Evolutionary conservation across 2,888 invertebrate species (phyloP).

Genomic region (Allolobophora icterica): DNA sequence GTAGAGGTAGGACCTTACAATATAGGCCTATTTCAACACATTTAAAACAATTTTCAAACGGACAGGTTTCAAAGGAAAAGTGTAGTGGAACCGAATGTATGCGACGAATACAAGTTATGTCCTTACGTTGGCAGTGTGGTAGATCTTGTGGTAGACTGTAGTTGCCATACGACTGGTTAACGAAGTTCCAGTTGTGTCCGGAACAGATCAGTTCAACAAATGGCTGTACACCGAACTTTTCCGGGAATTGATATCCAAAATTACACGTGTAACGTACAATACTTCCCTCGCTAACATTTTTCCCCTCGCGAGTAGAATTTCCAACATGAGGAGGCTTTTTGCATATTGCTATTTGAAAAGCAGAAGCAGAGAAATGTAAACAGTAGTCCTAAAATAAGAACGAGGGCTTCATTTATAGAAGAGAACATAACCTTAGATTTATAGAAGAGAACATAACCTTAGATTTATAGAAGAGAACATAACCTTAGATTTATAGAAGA

Average conservation of each 20-base stretch:
- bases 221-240: neutral
- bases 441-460: no score
- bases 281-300: neutral
- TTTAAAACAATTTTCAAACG: no score
- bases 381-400: neutral
- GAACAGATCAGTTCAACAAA: neutral
- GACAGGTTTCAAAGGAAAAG: no score
- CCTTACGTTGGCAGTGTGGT: neutral
- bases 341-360: neutral
- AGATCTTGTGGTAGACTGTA: neutral
- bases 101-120: neutral
- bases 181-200: neutral
- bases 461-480: no score
- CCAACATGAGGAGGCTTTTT: neutral
- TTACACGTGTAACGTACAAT: constrained; percentile 8
- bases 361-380: neutral
- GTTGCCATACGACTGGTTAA: neutral
- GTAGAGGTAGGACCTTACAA: no score
- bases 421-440: neutral
- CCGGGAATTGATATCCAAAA: neutral
- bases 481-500: no score
- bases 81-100: no score
- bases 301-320: neutral
- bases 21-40: no score
- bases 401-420: neutral